Evolutionary conservation across 2,113 vertebrate genomes (phyloP).

Genomic region (Myiopsitta monachus): DNA sequence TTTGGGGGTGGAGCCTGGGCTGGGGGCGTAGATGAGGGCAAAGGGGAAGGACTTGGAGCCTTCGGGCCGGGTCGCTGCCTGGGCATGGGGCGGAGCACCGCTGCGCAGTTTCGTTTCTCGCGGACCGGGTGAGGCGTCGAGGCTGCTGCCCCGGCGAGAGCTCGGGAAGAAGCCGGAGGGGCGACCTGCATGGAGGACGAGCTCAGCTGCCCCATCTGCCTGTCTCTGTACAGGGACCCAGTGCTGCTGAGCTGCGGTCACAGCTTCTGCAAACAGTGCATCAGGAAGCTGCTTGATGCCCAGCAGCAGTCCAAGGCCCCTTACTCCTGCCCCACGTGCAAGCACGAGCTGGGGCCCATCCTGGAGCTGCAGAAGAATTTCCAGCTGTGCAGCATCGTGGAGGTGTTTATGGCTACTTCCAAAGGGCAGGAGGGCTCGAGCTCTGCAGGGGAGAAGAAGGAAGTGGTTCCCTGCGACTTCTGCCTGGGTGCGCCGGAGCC

Average conservation of each 20-base stretch:
- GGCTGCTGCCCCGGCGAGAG: neutral
- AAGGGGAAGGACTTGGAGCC: neutral
- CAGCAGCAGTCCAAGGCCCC: neutral
- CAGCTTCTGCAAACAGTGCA: conserved; percentile 65
- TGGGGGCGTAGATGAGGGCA: accelerated
- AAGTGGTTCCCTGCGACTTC: conserved; percentile 73
- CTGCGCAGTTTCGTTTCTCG: neutral
- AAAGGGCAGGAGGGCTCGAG: neutral
- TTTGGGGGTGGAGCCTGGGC: accelerated
- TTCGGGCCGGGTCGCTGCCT: accelerated
- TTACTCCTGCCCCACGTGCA: conserved; percentile 72
- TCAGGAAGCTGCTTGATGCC: neutral
- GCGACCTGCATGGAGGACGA: neutral
- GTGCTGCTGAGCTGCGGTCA: conserved; percentile 62
- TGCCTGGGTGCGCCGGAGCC: conserved; percentile 62
- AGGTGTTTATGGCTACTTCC: conserved; percentile 34
- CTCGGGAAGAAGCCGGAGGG: accelerated
- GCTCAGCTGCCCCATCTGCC: conserved; percentile 63
- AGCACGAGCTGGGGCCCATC: neutral
- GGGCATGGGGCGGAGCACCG: accelerated
- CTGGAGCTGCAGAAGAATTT: conserved; percentile 70
- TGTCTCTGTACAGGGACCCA: neutral
- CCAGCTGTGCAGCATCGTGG: conserved; percentile 72
- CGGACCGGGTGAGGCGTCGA: accelerated
- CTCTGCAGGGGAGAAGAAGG: accelerated